phyloP scores from a whole-genome alignment of 2,113 vertebrate species.

The Bubo bubo region DNA sequence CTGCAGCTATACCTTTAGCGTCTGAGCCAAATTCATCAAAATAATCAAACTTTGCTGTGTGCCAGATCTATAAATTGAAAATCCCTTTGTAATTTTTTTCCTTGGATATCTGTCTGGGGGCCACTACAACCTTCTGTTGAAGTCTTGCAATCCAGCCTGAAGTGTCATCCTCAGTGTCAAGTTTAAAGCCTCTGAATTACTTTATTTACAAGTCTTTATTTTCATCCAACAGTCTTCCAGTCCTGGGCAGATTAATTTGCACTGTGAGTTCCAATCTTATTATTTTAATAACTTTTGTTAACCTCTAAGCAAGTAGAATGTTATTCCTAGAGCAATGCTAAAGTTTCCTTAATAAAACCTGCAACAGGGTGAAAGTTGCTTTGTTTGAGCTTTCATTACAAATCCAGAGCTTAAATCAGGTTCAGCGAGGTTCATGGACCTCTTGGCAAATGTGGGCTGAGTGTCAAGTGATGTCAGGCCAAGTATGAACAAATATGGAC shows the following conservation, averaged over 20 bases:
- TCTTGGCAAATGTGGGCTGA: not conserved
- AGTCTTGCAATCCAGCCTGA: not conserved
- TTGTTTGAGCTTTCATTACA: slow-evolving; percentile 33
- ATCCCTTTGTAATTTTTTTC: not conserved
- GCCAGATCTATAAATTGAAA: slow-evolving; percentile 12
- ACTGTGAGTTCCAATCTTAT: slow-evolving; percentile 1
- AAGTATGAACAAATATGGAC: not conserved
- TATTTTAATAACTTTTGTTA: slow-evolving; percentile 63
- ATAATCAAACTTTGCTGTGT: not conserved
- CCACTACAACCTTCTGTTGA: not conserved
- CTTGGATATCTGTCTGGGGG: not conserved
- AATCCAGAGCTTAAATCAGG: not conserved
- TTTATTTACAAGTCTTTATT: slow-evolving; percentile 28
- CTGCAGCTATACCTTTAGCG: not conserved
- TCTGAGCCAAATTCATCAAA: slow-evolving; percentile 46
- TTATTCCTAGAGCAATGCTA: slow-evolving; percentile 19
- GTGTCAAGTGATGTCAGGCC: not conserved
- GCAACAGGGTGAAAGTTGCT: not conserved
- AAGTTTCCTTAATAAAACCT: slow-evolving; percentile 1
- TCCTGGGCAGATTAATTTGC: slow-evolving; percentile 1
- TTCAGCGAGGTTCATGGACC: not conserved
- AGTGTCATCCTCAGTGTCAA: not conserved
- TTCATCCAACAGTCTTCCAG: not conserved
- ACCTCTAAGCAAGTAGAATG: slow-evolving; percentile 11
- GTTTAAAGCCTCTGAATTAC: not conserved